A percentile compares a stretch with the other conserved stretches of the same genome.
Conservation (phyloP, 2,888 invertebrate species). For the Melikaiella ostensackeni region DNA sequence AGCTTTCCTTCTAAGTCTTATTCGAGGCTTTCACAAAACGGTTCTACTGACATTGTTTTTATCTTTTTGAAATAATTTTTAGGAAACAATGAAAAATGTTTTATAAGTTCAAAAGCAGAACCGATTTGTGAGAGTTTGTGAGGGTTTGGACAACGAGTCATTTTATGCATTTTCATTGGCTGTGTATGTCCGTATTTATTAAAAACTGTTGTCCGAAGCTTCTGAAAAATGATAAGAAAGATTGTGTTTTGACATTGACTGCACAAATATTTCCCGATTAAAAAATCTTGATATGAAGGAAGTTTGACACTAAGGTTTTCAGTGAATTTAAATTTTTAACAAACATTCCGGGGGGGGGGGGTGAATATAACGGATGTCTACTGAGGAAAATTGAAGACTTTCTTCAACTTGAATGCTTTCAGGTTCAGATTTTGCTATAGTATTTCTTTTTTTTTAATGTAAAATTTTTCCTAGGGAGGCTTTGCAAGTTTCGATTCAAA, state of each 20-base stretch:
- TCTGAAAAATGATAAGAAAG: neutral
- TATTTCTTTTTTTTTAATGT: neutral
- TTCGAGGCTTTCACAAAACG: constrained; percentile 13
- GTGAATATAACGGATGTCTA: neutral
- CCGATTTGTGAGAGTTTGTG: constrained; percentile 9
- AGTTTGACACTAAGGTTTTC: constrained; percentile 30
- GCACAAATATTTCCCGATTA: constrained; percentile 27
- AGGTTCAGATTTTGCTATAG: neutral
- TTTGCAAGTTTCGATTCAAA: no score
- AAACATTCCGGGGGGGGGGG: neutral
- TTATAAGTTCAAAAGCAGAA: neutral
- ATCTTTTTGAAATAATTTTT: neutral
- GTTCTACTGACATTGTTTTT: neutral
- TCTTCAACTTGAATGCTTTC: neutral
- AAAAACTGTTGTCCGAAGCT: neutral
- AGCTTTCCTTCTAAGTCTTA: neutral
- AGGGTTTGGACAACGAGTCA: neutral
- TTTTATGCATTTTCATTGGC: constrained; percentile 27
- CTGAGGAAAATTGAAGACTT: neutral
- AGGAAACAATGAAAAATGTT: neutral
- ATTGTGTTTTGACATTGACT: constrained; percentile 22
- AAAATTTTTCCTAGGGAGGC: no score
- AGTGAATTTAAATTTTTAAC: neutral
- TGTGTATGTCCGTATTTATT: constrained; percentile 12
- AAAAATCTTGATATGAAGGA: neutral